These are phyloP conservation scores for Ichneumoninae sp. DNA, from an alignment of 2,888 invertebrate genomes.

Conservation along the genomic window DNA sequence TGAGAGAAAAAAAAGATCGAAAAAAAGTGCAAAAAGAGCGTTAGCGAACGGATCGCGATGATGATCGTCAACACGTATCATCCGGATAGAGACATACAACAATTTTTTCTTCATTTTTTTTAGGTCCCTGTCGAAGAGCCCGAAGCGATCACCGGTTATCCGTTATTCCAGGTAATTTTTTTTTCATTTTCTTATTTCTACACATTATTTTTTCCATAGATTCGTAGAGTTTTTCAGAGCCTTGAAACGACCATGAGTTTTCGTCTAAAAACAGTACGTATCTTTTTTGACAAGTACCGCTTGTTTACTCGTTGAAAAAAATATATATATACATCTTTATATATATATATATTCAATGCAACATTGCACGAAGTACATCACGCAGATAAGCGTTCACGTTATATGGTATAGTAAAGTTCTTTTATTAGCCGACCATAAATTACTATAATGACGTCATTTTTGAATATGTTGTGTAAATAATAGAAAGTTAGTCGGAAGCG, in stretches of 20 bases:
- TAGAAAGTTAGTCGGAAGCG: conserved; percentile 4
- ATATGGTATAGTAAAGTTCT: conserved; percentile 32
- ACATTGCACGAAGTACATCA: conserved; percentile 59
- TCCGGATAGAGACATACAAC: conserved; percentile 75
- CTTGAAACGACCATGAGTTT: conserved; percentile 62
- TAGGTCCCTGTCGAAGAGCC: conserved; percentile 81
- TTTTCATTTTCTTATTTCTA: conserved; percentile 30
- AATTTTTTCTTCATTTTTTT: conserved; percentile 78
- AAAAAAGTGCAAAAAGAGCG: conserved; percentile 16
- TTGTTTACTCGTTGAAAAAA: conserved; percentile 59
- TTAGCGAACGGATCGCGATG: conserved; percentile 44
- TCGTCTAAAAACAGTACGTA: conserved; percentile 66
- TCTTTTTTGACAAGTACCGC: conserved; percentile 56
- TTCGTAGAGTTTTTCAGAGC: conserved; percentile 68
- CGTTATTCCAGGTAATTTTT: conserved; percentile 79
- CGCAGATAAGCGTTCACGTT: conserved; percentile 53
- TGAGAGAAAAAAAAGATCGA: conserved; percentile 5
- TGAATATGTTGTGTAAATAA: conserved; percentile 6
- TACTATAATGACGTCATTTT: conserved; percentile 27
- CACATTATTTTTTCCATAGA: conserved; percentile 49
- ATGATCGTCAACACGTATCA: conserved; percentile 66
- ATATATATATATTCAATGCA: conserved; percentile 38
- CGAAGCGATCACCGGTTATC: conserved; percentile 74
- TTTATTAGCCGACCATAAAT: conserved; percentile 31
- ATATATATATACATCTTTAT: conserved; percentile 34